phyloP scores from a whole-genome alignment of 1,140 invertebrate species.

The Drosophila elegans region DNA sequence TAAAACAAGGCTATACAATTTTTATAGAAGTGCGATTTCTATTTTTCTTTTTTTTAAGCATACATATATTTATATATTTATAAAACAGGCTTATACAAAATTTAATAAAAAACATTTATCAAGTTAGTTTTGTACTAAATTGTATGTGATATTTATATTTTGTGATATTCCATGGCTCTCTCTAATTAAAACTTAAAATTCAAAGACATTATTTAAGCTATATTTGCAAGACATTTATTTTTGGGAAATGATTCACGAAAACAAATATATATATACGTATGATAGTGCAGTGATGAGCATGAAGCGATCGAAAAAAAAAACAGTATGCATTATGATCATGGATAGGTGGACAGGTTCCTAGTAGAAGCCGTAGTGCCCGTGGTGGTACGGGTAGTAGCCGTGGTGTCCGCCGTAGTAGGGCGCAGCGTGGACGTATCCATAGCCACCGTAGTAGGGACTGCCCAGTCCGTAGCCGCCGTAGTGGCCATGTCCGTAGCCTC shows the following conservation, averaged over 20 bases:
- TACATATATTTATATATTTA: background rate
- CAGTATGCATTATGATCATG: slow-evolving; percentile 17
- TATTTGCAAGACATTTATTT: slow-evolving; percentile 41
- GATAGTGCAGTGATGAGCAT: slow-evolving; percentile 38
- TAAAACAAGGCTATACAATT: background rate
- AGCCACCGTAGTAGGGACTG: slow-evolving; percentile 69
- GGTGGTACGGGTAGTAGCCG: slow-evolving; percentile 71
- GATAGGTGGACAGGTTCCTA: slow-evolving; percentile 19
- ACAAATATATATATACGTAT: slow-evolving; percentile 29
- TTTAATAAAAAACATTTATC: background rate
- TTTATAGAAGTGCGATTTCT: background rate
- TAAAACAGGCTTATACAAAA: background rate
- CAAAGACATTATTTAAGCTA: slow-evolving; percentile 21
- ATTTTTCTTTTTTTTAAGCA: no score
- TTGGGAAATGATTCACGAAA: slow-evolving; percentile 11
- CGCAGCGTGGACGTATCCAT: slow-evolving; percentile 58
- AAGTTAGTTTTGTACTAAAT: background rate
- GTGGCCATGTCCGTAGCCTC: slow-evolving; percentile 58
- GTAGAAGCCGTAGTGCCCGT: slow-evolving; percentile 74
- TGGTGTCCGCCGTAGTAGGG: slow-evolving; percentile 73
- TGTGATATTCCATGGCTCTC: no score
- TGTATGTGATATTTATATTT: slow-evolving; percentile 4
- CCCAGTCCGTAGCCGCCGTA: slow-evolving; percentile 50
- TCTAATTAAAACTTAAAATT: background rate
- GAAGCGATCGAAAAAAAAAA: slow-evolving; percentile 43